Evolutionary conservation across 1,140 invertebrate species (phyloP).

Genomic region (Lepeophtheirus salmonis): DNA sequence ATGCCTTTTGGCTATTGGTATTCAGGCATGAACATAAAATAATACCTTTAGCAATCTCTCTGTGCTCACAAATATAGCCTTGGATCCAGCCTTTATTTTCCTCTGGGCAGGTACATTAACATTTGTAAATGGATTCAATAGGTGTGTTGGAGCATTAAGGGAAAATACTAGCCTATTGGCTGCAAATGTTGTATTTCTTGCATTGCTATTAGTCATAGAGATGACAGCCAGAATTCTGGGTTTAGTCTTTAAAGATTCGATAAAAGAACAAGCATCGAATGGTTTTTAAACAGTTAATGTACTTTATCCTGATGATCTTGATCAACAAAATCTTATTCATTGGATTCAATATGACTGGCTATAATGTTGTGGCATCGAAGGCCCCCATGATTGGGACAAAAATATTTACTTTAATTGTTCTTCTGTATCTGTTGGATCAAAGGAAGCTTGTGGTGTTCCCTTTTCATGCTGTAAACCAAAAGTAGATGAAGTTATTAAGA

Average conservation of each 20-base stretch:
- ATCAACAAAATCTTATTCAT: conserved; percentile 92
- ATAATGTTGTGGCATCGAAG: conserved; percentile 87
- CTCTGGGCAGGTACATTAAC: conserved; percentile 78
- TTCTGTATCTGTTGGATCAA: conserved; percentile 53
- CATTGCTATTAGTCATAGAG: conserved; percentile 66
- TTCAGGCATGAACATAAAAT: conserved; percentile 94
- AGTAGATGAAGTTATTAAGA: conserved; percentile 50
- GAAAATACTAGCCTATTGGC: conserved; percentile 72
- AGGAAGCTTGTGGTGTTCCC: conserved; percentile 89
- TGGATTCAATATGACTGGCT: conserved; percentile 97
- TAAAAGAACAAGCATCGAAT: conserved; percentile 71
- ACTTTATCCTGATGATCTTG: conserved; percentile 87
- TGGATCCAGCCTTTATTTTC: conserved; percentile 87
- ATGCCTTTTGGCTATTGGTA: conserved; percentile 61
- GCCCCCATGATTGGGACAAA: conserved; percentile 83
- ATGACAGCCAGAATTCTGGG: conserved; percentile 72
- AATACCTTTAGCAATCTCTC: conserved; percentile 82
- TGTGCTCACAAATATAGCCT: conserved; percentile 43
- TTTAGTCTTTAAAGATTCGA: conserved; percentile 93
- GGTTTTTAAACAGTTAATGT: conserved; percentile 83
- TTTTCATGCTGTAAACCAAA: conserved; percentile 84
- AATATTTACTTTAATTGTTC: conserved; percentile 97
- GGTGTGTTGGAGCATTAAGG: conserved; percentile 36
- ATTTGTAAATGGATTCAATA: conserved; percentile 85
- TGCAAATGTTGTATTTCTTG: conserved; percentile 80